Conservation (phyloP, 2,797 vertebrate species). For the Rhodeus uyekii region DNA sequence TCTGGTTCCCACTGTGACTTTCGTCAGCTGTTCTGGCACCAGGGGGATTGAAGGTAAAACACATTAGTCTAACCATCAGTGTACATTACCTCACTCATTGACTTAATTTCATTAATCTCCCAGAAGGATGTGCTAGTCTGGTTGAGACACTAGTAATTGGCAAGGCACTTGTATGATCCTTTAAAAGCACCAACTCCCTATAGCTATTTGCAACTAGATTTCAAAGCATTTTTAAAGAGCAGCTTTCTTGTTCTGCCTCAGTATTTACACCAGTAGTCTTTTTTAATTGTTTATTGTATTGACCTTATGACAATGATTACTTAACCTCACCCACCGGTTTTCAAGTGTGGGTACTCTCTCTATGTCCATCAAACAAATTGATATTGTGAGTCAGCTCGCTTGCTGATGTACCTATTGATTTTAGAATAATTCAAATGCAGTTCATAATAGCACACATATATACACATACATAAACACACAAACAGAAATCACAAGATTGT, state of each 20-base stretch:
- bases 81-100: constrained; percentile 18
- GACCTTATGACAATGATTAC: not conserved
- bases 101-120: constrained; percentile 19
- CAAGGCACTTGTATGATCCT: constrained; percentile 13
- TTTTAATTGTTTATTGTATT: not conserved
- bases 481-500: too few species aligned
- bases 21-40: not conserved
- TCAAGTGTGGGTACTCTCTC: not conserved
- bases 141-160: constrained; percentile 15
- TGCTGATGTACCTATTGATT: not conserved
- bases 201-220: not conserved
- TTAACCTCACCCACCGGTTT: not conserved
- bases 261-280: not conserved
- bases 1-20: too few species aligned
- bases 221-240: constrained; percentile 25
- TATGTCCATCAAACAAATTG: not conserved
- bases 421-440: too few species aligned
- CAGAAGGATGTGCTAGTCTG: constrained; percentile 1
- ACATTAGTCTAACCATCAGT: constrained; percentile 33
- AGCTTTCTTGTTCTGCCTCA: not conserved
- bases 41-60: constrained; percentile 20
- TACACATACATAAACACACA: too few species aligned
- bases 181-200: not conserved
- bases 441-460: too few species aligned
- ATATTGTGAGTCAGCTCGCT: not conserved